phyloP scores from a whole-genome alignment of 2,888 invertebrate species.

The Eudemis profundana region DNA sequence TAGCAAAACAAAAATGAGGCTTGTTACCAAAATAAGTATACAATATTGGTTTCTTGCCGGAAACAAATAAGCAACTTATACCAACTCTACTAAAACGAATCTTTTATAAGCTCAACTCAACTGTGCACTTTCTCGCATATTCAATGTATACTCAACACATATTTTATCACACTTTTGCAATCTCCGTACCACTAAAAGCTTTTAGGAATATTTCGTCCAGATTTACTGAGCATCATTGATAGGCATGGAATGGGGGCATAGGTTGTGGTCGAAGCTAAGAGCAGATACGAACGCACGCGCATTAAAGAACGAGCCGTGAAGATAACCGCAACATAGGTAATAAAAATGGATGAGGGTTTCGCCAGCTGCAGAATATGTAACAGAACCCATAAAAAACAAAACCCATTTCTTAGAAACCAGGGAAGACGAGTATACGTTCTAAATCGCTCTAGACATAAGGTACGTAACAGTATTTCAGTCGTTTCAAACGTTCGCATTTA shows the following conservation, averaged over 20 bases:
- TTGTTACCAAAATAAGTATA: slow-evolving; percentile 3
- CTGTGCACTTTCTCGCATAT: slow-evolving; percentile 4
- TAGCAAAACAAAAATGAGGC: neutral
- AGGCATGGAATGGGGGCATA: slow-evolving; percentile 49
- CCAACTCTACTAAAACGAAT: slow-evolving; percentile 21
- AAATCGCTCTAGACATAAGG: slow-evolving; percentile 4
- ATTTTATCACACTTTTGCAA: slow-evolving; percentile 24
- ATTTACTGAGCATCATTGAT: slow-evolving; percentile 38
- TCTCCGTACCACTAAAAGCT: slow-evolving; percentile 6
- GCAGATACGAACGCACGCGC: slow-evolving; percentile 49
- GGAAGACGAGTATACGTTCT: neutral
- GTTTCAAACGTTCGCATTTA: too few relatives aligned
- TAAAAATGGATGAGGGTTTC: slow-evolving; percentile 65
- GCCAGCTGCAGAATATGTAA: slow-evolving; percentile 52
- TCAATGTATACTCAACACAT: slow-evolving; percentile 12
- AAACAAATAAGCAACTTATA: slow-evolving; percentile 9
- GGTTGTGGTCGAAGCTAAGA: slow-evolving; percentile 51
- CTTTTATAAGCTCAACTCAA: slow-evolving; percentile 7
- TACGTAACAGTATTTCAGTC: too few relatives aligned
- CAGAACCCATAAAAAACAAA: slow-evolving; percentile 25
- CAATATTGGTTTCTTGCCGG: neutral
- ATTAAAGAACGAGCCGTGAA: slow-evolving; percentile 56
- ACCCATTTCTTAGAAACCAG: slow-evolving; percentile 20
- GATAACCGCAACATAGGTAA: slow-evolving; percentile 58
- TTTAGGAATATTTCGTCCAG: slow-evolving; percentile 20